Evolutionary conservation across 2,113 vertebrate genomes (phyloP), one percentile per base, ranked within the genome.

Genomic region (Quiscalus mexicanus): DNA sequence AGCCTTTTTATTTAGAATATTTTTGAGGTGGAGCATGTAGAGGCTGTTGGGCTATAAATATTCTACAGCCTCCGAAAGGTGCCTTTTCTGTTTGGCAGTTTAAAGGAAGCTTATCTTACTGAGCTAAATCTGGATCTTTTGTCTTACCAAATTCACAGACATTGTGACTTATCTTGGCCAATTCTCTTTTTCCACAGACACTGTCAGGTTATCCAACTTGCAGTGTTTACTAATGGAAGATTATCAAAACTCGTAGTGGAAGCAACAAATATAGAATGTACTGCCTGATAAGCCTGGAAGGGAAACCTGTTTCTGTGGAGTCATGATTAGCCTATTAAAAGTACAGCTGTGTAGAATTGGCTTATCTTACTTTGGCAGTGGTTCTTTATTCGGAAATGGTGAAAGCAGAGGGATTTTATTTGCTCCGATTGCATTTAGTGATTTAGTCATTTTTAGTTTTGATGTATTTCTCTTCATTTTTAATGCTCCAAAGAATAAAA

Each of bases 241-340:
- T 87, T 95, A 92, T 73, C 58, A 86, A 71, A 92, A 96, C 91
- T 97, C 21, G 25, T 96, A 96, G 75, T 96, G 87, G 84, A 94
- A 90, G 86, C 94, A 96, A 93, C 79, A 67, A 88, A 84, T 96
- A 91, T 90, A 90, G 76, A 92, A 73, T 90, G 90, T 53, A 25
- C 50, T 85, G 90, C 93, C 65, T 97, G 90, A 92, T 96, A 97
- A 97, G 74, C 59, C 87, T 94, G 71, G 89, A 97, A 96, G 94
- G 84, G 94, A 97, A 97, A 82, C 76, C 85, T 95, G 93, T 44
- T 97, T 83, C 84, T 97, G 64, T 78, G 87, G 85, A 96, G 88
- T 45, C 69, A 87, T 84, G 79, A 81, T 96, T 97, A 95, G 95
- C 86, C 89, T 77, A 69, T 95, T 91, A 84, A 94, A 97, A 96